Conservation (phyloP, 2,888 invertebrate genomes). For the Tachina grossa region DNA sequence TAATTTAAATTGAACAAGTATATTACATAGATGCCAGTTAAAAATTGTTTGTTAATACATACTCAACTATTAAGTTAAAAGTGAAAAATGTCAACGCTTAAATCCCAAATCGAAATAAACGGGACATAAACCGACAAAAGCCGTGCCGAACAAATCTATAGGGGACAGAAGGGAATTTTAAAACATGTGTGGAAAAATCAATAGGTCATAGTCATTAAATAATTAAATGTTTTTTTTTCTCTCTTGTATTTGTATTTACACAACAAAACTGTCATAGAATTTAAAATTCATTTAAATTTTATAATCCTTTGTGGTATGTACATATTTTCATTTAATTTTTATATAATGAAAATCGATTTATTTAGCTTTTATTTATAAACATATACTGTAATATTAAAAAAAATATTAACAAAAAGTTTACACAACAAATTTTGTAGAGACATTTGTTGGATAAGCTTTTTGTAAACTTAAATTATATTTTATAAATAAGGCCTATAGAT, state of each 20-base stretch:
- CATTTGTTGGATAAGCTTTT: too few species aligned
- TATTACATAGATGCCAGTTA: not conserved
- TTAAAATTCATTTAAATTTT: not conserved
- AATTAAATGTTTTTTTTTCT: slow-evolving; percentile 18
- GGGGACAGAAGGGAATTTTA: not conserved
- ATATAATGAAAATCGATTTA: not conserved
- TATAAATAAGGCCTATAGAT: too few species aligned
- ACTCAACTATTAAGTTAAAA: slow-evolving; percentile 22
- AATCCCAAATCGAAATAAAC: not conserved
- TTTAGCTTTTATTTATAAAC: not conserved
- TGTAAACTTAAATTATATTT: too few species aligned
- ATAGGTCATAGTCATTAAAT: slow-evolving; percentile 56
- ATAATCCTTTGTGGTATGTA: not conserved
- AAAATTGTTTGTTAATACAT: slow-evolving; percentile 27
- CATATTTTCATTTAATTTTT: not conserved
- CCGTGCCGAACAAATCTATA: not conserved
- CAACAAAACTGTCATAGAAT: not conserved
- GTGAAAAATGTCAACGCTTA: not conserved
- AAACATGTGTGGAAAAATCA: slow-evolving; percentile 11
- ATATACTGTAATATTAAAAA: too few species aligned
- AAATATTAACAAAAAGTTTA: too few species aligned
- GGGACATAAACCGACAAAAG: not conserved
- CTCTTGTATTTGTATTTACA: not conserved
- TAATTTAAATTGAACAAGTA: not conserved
- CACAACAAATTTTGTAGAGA: too few species aligned